Conservation (phyloP, 2,888 invertebrate genomes). For the Suillia variegata region DNA sequence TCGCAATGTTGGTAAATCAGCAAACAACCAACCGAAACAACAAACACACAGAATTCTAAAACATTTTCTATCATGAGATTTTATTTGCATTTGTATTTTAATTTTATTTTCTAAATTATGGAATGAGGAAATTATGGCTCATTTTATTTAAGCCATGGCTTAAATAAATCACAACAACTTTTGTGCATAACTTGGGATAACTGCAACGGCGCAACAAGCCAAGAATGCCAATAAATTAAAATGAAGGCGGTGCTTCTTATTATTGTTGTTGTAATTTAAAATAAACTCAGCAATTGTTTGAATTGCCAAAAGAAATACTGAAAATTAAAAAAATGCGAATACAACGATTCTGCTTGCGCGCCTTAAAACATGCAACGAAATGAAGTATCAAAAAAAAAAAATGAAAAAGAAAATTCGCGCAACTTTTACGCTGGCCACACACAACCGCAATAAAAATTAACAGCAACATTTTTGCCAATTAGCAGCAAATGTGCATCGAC, state of each 20-base stretch:
- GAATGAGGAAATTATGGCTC: not conserved
- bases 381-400: too few relatives aligned
- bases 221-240: not conserved
- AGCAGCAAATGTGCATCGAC: not conserved
- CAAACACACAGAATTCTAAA: not conserved
- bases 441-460: not conserved
- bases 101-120: too few relatives aligned
- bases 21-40: not conserved
- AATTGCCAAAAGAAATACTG: not conserved
- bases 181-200: not conserved
- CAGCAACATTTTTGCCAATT: not conserved
- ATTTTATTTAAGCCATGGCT: not conserved
- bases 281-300: too few relatives aligned
- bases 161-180: conserved; percentile 1
- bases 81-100: too few relatives aligned
- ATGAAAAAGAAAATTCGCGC: too few relatives aligned
- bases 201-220: not conserved
- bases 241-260: not conserved
- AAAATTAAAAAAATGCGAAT: too few relatives aligned
- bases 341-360: too few relatives aligned
- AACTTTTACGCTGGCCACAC: too few relatives aligned
- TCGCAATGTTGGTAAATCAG: too few relatives aligned
- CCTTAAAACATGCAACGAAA: too few relatives aligned
- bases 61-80: not conserved
- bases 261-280: too few relatives aligned